A percentile compares a stretch with the other conserved stretches of the same genome.
phyloP scores from a whole-genome alignment of 2,888 invertebrate genomes.

The Athalia rosae region DNA sequence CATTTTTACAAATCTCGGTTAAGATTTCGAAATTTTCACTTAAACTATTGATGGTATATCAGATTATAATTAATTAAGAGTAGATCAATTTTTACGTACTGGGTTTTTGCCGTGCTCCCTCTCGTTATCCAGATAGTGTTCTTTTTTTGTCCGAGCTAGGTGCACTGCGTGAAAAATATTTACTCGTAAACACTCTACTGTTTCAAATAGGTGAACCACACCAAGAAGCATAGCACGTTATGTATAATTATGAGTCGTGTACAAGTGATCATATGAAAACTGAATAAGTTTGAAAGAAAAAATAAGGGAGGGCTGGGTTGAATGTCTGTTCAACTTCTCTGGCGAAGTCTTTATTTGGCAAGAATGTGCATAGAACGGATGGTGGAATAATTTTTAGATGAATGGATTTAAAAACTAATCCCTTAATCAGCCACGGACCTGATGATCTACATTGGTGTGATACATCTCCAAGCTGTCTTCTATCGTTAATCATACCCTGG shows the following conservation, averaged over 20 bases:
- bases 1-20: not conserved
- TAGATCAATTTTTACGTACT: constrained; percentile 55
- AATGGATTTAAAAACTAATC: not conserved
- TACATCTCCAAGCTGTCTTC: constrained; percentile 14
- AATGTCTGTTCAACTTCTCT: too few species aligned
- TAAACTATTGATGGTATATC: constrained; percentile 20
- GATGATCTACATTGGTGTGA: constrained; percentile 2
- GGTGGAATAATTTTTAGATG: not conserved
- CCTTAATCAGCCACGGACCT: constrained; percentile 6
- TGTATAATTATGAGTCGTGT: too few species aligned
- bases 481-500: not conserved
- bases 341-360: too few species aligned
- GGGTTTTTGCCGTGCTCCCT: constrained; percentile 57
- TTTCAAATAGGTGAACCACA: not conserved
- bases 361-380: too few species aligned
- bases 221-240: too few species aligned
- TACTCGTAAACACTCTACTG: not conserved
- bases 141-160: constrained; percentile 56
- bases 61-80: not conserved
- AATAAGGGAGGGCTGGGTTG: too few species aligned
- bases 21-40: not conserved
- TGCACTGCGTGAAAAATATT: constrained; percentile 60
- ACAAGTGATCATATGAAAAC: too few species aligned
- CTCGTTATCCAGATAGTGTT: constrained; percentile 59
- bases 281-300: too few species aligned